Conservation (phyloP, 2,797 vertebrate species). For the Moxostoma hubbsi region DNA sequence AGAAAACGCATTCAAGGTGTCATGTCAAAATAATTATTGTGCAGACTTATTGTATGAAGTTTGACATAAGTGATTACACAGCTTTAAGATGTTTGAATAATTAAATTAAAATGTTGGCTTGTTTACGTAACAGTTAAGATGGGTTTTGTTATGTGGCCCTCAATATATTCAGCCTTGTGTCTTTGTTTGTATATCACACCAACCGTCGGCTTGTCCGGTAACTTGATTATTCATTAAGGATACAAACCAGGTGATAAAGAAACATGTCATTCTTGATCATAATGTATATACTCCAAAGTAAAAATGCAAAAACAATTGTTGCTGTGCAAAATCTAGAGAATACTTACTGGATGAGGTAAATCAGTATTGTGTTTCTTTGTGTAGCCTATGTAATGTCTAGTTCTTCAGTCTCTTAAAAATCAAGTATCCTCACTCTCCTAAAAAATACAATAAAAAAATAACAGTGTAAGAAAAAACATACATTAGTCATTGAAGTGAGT, state of each 20-base stretch:
- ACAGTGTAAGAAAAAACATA: too few relatives aligned
- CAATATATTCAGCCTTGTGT: neutral
- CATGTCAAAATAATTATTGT: constrained; percentile 22
- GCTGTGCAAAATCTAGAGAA: neutral
- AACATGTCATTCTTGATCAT: neutral
- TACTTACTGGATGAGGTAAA: neutral
- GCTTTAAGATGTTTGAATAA: constrained; percentile 27
- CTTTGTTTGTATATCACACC: constrained; percentile 16
- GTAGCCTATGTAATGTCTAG: too few relatives aligned
- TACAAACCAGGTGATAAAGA: constrained; percentile 27
- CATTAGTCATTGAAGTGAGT: neutral
- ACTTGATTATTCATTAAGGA: neutral
- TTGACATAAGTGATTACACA: constrained; percentile 19
- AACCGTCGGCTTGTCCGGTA: neutral
- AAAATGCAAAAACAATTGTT: neutral
- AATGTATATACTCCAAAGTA: neutral
- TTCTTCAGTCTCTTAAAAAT: neutral
- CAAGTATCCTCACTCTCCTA: neutral
- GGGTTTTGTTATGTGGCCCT: neutral
- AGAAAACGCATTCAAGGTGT: constrained; percentile 24
- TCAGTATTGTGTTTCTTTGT: neutral
- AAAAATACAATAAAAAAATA: neutral
- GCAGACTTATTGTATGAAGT: constrained; percentile 5
- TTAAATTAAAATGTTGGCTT: constrained; percentile 5
- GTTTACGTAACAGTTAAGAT: neutral